These are phyloP conservation scores for Abrostola tripartita DNA, from an alignment of 2,888 invertebrate genomes.

Conservation along the genomic window DNA sequence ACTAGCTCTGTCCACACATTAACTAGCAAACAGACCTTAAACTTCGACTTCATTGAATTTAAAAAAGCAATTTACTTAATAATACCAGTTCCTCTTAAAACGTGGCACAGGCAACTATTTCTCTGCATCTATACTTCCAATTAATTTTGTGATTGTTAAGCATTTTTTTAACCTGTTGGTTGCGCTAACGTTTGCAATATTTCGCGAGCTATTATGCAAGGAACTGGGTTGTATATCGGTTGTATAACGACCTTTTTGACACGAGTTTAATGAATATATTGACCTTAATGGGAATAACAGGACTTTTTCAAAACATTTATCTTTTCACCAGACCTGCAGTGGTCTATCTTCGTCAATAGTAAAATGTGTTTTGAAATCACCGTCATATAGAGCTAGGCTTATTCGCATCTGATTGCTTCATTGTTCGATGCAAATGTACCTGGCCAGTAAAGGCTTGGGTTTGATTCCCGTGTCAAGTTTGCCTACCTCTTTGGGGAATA, in stretches of 20 bases:
- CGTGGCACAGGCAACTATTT: slow-evolving; percentile 24
- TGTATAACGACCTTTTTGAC: not conserved
- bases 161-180: slow-evolving; percentile 13
- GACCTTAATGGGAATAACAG: not conserved
- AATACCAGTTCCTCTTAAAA: slow-evolving; percentile 22
- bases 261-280: not conserved
- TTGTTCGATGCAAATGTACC: too few species aligned
- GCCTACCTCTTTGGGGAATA: too few species aligned
- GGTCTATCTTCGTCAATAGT: not conserved
- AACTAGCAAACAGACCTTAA: slow-evolving; percentile 29
- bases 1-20: slow-evolving; percentile 34
- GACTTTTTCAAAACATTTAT: not conserved
- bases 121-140: slow-evolving; percentile 23
- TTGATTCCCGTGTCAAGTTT: too few species aligned
- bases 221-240: not conserved
- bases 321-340: not conserved
- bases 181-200: slow-evolving; percentile 10
- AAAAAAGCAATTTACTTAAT: slow-evolving; percentile 40
- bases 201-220: slow-evolving; percentile 1
- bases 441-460: too few species aligned
- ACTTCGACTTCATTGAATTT: slow-evolving; percentile 28
- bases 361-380: not conserved
- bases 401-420: too few species aligned
- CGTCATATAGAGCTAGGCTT: not conserved
- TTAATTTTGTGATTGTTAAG: slow-evolving; percentile 26